A percentile compares a stretch with the other conserved stretches of the same genome.
phyloP scores from a whole-genome alignment of 2,797 vertebrate genomes.

The Tokudaia tokunoshimensis region DNA sequence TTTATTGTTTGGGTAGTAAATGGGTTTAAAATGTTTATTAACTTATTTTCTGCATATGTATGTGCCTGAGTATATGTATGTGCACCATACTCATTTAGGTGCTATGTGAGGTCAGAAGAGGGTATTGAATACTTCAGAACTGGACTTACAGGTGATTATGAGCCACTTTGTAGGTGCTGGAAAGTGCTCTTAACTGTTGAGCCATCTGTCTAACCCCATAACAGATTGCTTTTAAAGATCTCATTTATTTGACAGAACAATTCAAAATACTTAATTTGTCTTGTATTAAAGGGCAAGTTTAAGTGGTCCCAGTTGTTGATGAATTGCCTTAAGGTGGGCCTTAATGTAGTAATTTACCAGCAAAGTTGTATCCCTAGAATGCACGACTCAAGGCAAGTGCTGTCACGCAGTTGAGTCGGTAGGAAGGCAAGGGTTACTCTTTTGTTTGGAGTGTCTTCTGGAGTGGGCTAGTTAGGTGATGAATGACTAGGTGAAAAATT shows the following conservation, averaged over 20 bases:
- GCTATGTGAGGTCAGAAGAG: neutral
- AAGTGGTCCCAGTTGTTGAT: conserved; percentile 26
- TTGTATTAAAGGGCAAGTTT: conserved; percentile 36
- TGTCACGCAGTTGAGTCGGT: neutral
- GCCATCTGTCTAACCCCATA: neutral
- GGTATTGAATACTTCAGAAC: neutral
- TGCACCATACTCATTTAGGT: neutral
- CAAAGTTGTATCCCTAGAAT: neutral
- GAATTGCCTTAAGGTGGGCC: conserved; percentile 10
- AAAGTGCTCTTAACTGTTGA: neutral
- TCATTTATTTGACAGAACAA: conserved; percentile 27
- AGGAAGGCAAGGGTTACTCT: neutral
- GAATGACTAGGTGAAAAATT: neutral
- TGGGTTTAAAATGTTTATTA: neutral
- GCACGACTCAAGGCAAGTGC: neutral
- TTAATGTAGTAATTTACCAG: neutral
- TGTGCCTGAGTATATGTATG: neutral
- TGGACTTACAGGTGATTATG: neutral
- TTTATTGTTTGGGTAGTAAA: conserved; percentile 11
- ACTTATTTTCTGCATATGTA: neutral
- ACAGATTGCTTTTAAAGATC: neutral
- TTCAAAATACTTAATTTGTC: conserved; percentile 37
- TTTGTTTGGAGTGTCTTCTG: neutral
- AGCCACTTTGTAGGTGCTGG: neutral
- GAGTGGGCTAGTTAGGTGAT: neutral